phyloP scores from a whole-genome alignment of 2,113 vertebrate genomes.

The Ellobius talpinus region DNA sequence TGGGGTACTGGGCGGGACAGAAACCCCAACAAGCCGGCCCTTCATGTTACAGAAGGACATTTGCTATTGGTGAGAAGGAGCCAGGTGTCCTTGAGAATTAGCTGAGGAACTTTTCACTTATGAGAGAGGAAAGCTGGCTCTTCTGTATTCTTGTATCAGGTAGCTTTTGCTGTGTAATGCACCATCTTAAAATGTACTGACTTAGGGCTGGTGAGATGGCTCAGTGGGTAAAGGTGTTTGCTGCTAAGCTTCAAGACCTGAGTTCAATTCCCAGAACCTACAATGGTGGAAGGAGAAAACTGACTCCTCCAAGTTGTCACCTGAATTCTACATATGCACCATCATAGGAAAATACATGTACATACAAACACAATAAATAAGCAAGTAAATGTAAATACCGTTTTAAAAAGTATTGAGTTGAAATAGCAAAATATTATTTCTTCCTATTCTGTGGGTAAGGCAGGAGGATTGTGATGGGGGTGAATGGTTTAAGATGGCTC shows the following conservation, averaged over 20 bases:
- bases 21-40: too few species aligned
- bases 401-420: not conserved
- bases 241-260: not conserved
- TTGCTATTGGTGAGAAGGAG: not conserved
- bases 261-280: not conserved
- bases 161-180: slow-evolving; percentile 53
- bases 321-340: not conserved
- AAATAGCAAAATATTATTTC: not conserved
- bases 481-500: not conserved
- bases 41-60: too few species aligned
- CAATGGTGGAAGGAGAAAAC: not conserved
- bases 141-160: slow-evolving; percentile 1
- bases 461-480: not conserved
- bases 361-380: not conserved
- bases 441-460: not conserved
- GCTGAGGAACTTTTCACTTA: slow-evolving; percentile 4
- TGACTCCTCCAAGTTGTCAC: not conserved
- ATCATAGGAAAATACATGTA: not conserved
- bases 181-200: not conserved
- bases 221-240: not conserved
- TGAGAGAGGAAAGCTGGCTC: not conserved
- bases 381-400: not conserved
- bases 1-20: too few species aligned
- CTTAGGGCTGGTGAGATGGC: not conserved
- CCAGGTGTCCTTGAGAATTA: not conserved